Conservation (phyloP, 2,113 vertebrate genomes). For the Rattus rattus region DNA sequence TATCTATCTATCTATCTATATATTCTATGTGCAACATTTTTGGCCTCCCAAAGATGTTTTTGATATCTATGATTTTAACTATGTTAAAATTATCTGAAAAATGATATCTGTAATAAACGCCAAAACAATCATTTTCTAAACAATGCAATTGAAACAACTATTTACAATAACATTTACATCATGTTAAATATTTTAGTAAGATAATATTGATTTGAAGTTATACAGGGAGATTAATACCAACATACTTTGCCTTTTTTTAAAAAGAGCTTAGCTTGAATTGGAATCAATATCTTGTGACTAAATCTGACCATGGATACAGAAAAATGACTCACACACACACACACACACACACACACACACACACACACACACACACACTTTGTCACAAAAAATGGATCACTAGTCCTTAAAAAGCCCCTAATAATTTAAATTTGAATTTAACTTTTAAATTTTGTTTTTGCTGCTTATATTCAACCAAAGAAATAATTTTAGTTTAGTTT, state of each 20-base stretch:
- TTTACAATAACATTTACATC: conserved; percentile 16
- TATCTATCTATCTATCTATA: background rate
- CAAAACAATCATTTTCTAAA: background rate
- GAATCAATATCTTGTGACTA: background rate
- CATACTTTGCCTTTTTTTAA: background rate
- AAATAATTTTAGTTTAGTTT: conserved; percentile 40
- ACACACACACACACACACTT: background rate
- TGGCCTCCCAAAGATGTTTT: background rate
- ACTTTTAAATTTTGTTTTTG: conserved; percentile 36
- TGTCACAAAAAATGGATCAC: background rate
- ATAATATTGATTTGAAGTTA: background rate
- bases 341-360: background rate
- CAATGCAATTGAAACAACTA: background rate
- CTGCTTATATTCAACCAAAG: conserved; percentile 67
- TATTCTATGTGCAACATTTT: background rate
- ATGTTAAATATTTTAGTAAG: background rate
- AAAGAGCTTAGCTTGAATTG: background rate
- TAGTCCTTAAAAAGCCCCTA: conserved; percentile 15
- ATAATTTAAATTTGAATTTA: conserved; percentile 46
- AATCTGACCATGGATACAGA: background rate
- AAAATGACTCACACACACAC: background rate
- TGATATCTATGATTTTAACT: background rate
- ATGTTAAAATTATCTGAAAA: background rate
- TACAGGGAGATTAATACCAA: background rate
- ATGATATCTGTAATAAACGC: background rate